Evolutionary conservation across 2,888 invertebrate genomes (phyloP).

Genomic region (Sipha maydis): DNA sequence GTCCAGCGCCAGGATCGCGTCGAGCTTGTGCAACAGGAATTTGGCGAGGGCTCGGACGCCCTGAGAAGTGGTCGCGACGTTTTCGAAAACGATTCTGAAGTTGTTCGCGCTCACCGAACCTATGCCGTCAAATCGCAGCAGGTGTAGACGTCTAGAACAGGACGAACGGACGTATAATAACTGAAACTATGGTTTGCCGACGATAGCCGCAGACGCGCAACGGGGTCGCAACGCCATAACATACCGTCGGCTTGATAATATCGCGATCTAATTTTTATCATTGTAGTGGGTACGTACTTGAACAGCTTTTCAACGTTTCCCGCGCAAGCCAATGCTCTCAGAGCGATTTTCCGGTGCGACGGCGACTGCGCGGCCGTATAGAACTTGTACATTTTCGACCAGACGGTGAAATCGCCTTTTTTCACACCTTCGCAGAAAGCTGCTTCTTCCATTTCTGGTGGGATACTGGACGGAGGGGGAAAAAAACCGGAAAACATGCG

Average conservation of each 20-base stretch:
- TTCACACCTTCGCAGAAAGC: slow-evolving; percentile 59
- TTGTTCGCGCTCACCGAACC: background rate
- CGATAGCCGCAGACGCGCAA: too few relatives aligned
- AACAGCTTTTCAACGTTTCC: background rate
- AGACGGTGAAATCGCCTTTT: background rate
- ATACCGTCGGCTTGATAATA: too few relatives aligned
- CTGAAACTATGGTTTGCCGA: too few relatives aligned
- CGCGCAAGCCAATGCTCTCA: slow-evolving; percentile 47
- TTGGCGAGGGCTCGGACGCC: background rate
- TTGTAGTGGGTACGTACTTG: slow-evolving; percentile 18
- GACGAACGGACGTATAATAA: too few relatives aligned
- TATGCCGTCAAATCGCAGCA: background rate
- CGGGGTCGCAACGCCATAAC: too few relatives aligned
- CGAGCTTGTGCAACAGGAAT: background rate
- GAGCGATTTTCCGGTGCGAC: background rate
- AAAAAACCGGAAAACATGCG: background rate
- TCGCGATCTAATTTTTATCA: too few relatives aligned
- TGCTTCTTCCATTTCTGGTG: slow-evolving; percentile 58
- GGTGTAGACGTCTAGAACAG: background rate
- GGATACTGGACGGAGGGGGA: slow-evolving; percentile 41
- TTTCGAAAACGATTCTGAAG: slow-evolving; percentile 11
- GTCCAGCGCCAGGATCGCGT: background rate
- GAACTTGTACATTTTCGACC: slow-evolving; percentile 34
- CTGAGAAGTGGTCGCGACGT: background rate
- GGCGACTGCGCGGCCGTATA: slow-evolving; percentile 15